These are phyloP conservation scores for Mionectes olivaceus DNA, from an alignment of 2,797 vertebrate genomes.

Conservation along the genomic window DNA sequence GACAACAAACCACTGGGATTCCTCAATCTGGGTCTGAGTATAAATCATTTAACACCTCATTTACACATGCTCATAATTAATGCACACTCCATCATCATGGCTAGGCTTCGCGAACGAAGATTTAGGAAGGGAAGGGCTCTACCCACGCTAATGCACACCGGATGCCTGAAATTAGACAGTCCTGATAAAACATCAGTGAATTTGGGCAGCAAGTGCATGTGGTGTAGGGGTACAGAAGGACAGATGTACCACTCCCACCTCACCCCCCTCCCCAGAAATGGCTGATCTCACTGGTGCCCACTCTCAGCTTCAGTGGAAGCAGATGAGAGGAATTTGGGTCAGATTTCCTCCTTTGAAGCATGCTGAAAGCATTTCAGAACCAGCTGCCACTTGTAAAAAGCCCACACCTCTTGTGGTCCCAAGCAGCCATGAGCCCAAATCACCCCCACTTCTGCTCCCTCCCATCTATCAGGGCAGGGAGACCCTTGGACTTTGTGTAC, in stretches of 20 bases:
- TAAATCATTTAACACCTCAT: slow-evolving; percentile 73
- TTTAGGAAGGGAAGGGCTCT: no score
- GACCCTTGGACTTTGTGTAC: background rate
- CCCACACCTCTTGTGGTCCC: background rate
- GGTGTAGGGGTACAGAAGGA: background rate
- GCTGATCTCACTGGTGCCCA: background rate
- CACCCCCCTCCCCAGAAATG: background rate
- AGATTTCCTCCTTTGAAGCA: background rate
- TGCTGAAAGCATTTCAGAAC: background rate
- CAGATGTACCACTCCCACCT: rapidly evolving
- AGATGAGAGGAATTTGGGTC: background rate
- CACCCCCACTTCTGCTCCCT: background rate
- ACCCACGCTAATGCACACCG: slow-evolving; percentile 23
- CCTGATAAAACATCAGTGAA: background rate
- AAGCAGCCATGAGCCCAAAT: background rate
- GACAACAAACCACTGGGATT: slow-evolving; percentile 27
- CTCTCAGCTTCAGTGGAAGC: background rate
- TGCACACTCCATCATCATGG: background rate
- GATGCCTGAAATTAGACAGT: background rate
- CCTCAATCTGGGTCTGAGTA: slow-evolving; percentile 29
- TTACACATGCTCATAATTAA: slow-evolving; percentile 61
- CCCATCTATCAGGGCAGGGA: background rate
- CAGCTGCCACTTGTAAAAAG: background rate
- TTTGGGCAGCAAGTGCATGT: background rate
- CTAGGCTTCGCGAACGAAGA: no score